Base-by-base conservation (phyloP, 2,888 invertebrate genomes). In the Arrhopalites spinosus region DNA sequence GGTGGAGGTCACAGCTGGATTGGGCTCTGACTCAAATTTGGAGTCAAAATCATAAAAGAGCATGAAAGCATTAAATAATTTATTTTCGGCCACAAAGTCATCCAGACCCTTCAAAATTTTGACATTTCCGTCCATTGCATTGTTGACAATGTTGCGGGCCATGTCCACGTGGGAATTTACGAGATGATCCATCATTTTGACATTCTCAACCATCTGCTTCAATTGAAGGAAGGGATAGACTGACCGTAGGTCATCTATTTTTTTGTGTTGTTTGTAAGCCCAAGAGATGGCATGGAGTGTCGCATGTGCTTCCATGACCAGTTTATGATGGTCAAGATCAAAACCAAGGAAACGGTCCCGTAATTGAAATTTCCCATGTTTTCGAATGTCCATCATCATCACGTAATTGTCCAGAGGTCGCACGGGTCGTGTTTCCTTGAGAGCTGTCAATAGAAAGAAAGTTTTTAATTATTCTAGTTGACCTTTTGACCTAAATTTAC, bases 331-430 rank as follows among this genome's bases (percentile, higher is more conserved):
- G 17, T 43, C 13, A 3, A 73, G 29, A 27, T 73, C 73, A 13
- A 73, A 64, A 17, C 73, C 73, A 20, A 45, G 11, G 64, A 73
- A 20, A 23, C 73, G 63, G 27, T 73, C 29, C 1, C 30, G 30
- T 13, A 73, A 47, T 3, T 36, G 23, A 29, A 47, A 73, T 5
- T 36, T 25, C 1, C 73, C 73, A 17, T n/a, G 13, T 45, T 61
- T 73, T 47, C 73, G 27, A 3, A 73, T 45, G 47, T 73, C 73
- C 17, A 63, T 43, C 63, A 64, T 61, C 11, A 73, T 11, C 15
- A 73, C 64, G 64, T 63, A 73, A n/a, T 73, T 73, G 17, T 73
- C 73, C 45, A 73, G n/a, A n/a, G 29, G 45, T 2, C 36, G 36
- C 5, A 36, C 5, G 5, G 36, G 36, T 7, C 36, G 36, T 7